A percentile compares a stretch with the other conserved stretches of the same genome.
These are phyloP conservation scores for Eupithecia subumbrata DNA, from an alignment of 2,888 invertebrate species.

Conservation along the genomic window DNA sequence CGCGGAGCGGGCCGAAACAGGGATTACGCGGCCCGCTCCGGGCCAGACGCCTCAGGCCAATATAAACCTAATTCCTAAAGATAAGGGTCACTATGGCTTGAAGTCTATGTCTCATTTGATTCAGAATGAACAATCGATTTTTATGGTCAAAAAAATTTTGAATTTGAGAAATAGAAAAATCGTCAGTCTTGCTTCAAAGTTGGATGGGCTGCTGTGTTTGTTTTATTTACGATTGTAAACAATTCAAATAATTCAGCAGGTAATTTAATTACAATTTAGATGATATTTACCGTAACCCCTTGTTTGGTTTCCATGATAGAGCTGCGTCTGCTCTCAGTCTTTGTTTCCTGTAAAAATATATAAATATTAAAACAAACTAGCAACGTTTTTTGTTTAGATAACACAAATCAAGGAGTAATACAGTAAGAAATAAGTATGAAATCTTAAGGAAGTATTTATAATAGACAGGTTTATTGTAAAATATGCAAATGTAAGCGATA, in stretches of 20 bases:
- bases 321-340: constrained; percentile 65
- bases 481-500: not conserved
- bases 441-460: not conserved
- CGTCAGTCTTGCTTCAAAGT: no score
- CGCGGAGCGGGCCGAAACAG: no score
- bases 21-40: no score
- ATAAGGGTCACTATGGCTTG: no score
- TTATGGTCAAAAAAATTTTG: no score
- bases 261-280: not conserved
- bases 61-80: no score
- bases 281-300: constrained; percentile 66
- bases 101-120: no score
- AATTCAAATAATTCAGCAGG: not conserved
- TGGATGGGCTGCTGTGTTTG: no score
- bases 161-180: no score
- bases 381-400: not conserved
- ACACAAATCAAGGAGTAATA: not conserved
- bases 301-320: constrained; percentile 72
- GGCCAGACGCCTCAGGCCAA: no score
- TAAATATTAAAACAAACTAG: not conserved
- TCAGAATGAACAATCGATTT: no score
- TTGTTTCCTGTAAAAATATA: constrained; percentile 23
- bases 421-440: not conserved
- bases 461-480: not conserved
- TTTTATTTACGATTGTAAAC: no score